Evolutionary conservation across 2,797 vertebrate genomes (phyloP).

Genomic region (Forpus xanthops): DNA sequence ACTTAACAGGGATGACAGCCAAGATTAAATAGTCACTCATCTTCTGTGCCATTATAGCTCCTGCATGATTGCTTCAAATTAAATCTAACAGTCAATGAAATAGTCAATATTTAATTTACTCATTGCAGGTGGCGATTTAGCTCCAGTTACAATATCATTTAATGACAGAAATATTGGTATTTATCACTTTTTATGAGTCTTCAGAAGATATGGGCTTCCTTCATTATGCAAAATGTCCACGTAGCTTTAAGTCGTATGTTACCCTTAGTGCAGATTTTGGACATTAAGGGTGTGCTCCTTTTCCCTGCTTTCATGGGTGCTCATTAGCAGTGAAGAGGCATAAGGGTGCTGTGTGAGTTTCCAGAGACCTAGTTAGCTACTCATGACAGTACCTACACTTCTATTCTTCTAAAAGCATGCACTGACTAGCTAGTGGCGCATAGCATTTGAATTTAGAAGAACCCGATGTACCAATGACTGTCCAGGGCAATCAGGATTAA

Average conservation of each 20-base stretch:
- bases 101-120: conserved; percentile 87
- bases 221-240: not conserved
- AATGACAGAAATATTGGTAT: conserved; percentile 51
- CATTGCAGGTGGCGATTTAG: conserved; percentile 78
- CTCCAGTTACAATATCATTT: conserved; percentile 11
- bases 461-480: not conserved
- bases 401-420: not conserved
- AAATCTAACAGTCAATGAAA: conserved; percentile 83
- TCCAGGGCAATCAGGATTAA: not conserved
- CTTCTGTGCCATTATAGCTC: conserved; percentile 71
- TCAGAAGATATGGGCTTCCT: not conserved
- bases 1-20: conserved; percentile 63
- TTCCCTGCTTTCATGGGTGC: not conserved
- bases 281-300: not conserved
- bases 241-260: not conserved
- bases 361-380: not conserved
- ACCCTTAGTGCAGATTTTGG: not conserved
- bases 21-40: conserved; percentile 64
- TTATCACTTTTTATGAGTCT: conserved; percentile 34
- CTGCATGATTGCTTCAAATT: conserved; percentile 82
- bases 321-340: not conserved
- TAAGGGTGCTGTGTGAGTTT: not conserved
- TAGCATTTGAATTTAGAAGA: not conserved
- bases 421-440: not conserved
- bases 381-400: not conserved